Base-by-base conservation (phyloP, 2,113 vertebrate genomes). In the Thamnaconus septentrionalis region DNA sequence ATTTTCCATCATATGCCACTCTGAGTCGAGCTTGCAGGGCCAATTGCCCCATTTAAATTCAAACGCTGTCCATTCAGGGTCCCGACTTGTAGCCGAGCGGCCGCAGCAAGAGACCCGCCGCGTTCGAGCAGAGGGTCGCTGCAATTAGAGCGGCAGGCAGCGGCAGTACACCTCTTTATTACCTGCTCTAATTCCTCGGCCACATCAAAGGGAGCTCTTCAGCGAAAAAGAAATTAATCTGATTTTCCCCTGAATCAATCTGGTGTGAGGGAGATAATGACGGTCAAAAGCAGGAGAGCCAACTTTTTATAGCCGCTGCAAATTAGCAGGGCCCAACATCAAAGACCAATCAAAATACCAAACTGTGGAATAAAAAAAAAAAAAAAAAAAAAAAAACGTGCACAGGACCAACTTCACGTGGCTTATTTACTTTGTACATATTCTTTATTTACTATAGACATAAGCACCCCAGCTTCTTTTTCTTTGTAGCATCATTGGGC, bases 281-380 rank as follows among this genome's bases (percentile, higher is more conserved):
- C 71, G 75, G 60, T 72, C 18, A 62, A 41, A 50, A 57, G 69
- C 57, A 55, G 64, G 61, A 61, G 69, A 81, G 69, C 66, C 64
- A 69, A 53, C 10, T 54, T 73, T 45, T 69, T 78, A 31, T 68
- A 58, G 64, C 64, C 49, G 3, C 53, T 51, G 71, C 72, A 80
- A 85, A 88, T 85, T 83, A 77, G 45, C 68, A 83, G 80, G 76
- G 18, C 18, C 85, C 83, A 83, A 76, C 81, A 87, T 88, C 83
- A 87, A 87, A 88, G 77, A 44, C 51, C 57, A 3, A 31, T 1
- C 18, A 31, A 31, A 31, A 31, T 31, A 31, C 18, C 18, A 31
- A 31, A 31, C 18, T 31, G 18, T 31, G 18, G 18, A 31, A n/a
- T n/a, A n/a, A 31, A 31, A 31, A 31, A 31, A 31, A 31, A 31